phyloP scores from a whole-genome alignment of 2,888 invertebrate genomes.

The Thelaira solivaga region DNA sequence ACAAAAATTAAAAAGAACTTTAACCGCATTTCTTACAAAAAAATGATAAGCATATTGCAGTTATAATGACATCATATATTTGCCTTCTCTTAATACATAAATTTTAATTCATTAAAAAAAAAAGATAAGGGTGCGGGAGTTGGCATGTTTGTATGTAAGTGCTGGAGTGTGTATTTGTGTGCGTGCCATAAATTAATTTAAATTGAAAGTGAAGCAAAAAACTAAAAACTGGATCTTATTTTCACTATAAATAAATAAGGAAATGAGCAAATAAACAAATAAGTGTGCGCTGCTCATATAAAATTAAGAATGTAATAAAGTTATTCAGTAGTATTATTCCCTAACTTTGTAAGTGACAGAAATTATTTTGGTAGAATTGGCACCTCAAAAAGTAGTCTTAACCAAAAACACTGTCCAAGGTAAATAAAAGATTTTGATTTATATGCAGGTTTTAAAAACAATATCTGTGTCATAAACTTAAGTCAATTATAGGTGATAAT shows the following conservation, averaged over 20 bases:
- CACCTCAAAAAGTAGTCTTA: no score
- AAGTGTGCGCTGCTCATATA: neutral
- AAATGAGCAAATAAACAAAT: neutral
- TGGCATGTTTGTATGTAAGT: neutral
- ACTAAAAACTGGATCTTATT: conserved; percentile 1
- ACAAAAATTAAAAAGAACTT: no score
- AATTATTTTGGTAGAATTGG: no score
- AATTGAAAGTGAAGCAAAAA: conserved; percentile 21
- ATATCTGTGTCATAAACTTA: no score
- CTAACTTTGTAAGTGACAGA: conserved; percentile 1
- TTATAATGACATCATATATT: conserved; percentile 36
- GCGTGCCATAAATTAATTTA: conserved; percentile 30
- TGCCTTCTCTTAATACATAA: conserved; percentile 42
- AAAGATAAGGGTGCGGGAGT: no score
- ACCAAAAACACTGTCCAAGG: no score
- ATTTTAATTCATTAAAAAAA: conserved; percentile 33
- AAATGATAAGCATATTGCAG: conserved; percentile 21
- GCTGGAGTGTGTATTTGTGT: neutral
- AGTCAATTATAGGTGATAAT: no score
- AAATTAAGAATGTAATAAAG: neutral
- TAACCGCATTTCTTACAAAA: neutral
- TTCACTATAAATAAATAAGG: neutral
- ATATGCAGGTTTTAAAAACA: no score
- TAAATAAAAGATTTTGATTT: no score
- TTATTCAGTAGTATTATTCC: conserved; percentile 17